A percentile compares a stretch with the other conserved stretches of the same genome.
Conservation (phyloP, 2,888 invertebrate genomes). For the Sesamia inferens region DNA sequence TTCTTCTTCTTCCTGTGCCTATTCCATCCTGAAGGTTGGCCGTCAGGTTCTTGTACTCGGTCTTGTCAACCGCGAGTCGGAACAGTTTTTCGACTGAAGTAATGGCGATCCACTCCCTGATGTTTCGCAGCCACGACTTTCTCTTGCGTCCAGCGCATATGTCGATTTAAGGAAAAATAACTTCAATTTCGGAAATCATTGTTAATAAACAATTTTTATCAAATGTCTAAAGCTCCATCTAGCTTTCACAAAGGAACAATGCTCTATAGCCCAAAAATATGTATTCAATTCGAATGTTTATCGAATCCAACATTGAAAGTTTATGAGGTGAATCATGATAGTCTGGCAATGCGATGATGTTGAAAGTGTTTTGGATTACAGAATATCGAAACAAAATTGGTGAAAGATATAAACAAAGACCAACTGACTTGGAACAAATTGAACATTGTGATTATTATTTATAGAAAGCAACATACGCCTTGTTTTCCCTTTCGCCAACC, state of each 20-base stretch:
- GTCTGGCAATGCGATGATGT: conserved; percentile 23
- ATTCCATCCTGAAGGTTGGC: no score
- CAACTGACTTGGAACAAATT: conserved; percentile 33
- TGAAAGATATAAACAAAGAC: conserved; percentile 22
- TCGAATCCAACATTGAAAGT: conserved; percentile 32
- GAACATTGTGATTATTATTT: background rate
- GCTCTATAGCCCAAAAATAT: conserved; percentile 37
- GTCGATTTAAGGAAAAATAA: no score
- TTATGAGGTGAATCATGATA: conserved; percentile 9
- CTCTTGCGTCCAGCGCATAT: no score
- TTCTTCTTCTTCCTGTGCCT: no score
- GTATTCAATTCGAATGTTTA: conserved; percentile 34
- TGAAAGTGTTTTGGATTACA: conserved; percentile 19
- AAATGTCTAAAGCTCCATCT: background rate
- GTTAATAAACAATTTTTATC: no score
- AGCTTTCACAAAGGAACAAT: conserved; percentile 35
- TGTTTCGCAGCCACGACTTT: no score
- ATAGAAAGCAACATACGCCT: background rate
- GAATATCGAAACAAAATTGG: conserved; percentile 23
- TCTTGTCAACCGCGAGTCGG: no score
- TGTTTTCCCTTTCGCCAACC: background rate
- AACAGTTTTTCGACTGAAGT: no score
- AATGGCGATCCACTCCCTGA: no score
- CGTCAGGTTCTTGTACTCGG: no score
- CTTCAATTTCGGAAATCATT: no score